Conservation (phyloP, 2,888 invertebrate species). For the Ectemnius cavifrons region DNA sequence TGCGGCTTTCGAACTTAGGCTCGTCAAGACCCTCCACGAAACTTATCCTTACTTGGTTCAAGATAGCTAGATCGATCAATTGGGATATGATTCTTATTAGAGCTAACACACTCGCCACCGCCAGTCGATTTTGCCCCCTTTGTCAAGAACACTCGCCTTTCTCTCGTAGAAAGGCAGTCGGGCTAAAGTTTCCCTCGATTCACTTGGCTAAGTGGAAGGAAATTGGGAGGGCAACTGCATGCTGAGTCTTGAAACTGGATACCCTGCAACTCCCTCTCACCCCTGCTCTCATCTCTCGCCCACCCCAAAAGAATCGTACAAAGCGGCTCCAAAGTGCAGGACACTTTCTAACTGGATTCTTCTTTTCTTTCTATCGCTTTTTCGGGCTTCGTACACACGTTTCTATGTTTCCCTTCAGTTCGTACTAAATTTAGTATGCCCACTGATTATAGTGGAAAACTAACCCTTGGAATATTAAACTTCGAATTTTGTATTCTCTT, state of each 20-base stretch:
- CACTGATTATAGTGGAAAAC: too few species aligned
- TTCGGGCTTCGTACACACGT: not conserved
- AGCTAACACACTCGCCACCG: not conserved
- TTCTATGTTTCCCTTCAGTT: too few species aligned
- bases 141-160: conserved; percentile 8
- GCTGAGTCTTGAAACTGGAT: conserved; percentile 25
- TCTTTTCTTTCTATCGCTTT: not conserved
- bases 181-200: conserved; percentile 49
- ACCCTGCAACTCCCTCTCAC: not conserved
- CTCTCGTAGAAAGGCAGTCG: not conserved
- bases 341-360: conserved; percentile 28
- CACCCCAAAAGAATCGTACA: conserved; percentile 22
- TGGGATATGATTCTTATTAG: conserved; percentile 2
- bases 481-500: too few species aligned
- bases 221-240: conserved; percentile 32
- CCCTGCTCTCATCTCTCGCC: not conserved
- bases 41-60: too few species aligned
- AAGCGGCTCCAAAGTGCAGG: conserved; percentile 15
- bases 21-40: too few species aligned
- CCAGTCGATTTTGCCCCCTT: not conserved
- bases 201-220: conserved; percentile 52
- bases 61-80: too few species aligned
- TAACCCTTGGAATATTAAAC: too few species aligned
- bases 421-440: too few species aligned
- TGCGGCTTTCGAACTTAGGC: too few species aligned